Conservation (phyloP, 2,888 invertebrate genomes). For the Cylindroiulus punctatus region DNA sequence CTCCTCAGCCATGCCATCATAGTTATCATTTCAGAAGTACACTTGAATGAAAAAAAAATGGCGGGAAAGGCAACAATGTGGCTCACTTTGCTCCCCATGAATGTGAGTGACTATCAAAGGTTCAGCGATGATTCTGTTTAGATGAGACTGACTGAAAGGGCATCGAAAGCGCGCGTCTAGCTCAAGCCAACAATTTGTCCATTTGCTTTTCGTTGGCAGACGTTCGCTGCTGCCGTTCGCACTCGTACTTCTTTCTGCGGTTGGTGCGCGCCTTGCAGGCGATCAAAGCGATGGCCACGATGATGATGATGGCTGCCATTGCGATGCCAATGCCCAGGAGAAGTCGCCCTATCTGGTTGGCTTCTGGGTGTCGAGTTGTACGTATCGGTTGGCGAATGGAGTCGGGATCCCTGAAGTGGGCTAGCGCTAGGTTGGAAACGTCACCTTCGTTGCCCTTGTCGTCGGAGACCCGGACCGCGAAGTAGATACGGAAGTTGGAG, state of each 20-base stretch:
- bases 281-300: conserved; percentile 52
- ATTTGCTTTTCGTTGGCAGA: conserved; percentile 11
- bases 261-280: conserved; percentile 52
- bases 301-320: conserved; percentile 29
- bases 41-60: conserved; percentile 14
- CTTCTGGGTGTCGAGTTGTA: not conserved
- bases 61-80: not conserved
- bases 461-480: conserved; percentile 55
- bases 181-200: conserved; percentile 53
- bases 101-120: conserved; percentile 38
- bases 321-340: conserved; percentile 50
- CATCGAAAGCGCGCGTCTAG: not conserved
- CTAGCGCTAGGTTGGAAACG: conserved; percentile 57
- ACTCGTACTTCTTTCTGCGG: conserved; percentile 56
- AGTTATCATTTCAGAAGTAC: conserved; percentile 23
- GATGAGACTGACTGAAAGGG: conserved; percentile 9
- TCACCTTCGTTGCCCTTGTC: conserved; percentile 54
- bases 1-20: not conserved
- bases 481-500: conserved; percentile 55
- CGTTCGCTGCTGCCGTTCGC: conserved; percentile 27
- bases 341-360: conserved; percentile 3
- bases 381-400: not conserved
- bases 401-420: conserved; percentile 52
- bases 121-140: not conserved
- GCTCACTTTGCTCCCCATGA: not conserved